phyloP scores from a whole-genome alignment of 2,113 vertebrate species.

The Capra hircus region DNA sequence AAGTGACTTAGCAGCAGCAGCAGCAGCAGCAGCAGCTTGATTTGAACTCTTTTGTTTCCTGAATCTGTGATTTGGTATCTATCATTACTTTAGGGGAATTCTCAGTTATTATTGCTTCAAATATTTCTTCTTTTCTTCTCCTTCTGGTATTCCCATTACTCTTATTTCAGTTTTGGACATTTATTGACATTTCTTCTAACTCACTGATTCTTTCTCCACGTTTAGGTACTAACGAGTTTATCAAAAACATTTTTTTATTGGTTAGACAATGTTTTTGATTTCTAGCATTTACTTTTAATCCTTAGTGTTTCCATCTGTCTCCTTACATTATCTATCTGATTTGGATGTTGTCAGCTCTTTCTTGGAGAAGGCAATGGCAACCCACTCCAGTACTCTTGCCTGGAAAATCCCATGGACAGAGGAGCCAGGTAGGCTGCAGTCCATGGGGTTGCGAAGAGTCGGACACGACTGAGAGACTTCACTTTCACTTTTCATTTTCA shows the following conservation, averaged over 20 bases:
- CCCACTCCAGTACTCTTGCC: too few species aligned
- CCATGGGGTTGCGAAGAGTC: accelerated
- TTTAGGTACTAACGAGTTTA: neutral
- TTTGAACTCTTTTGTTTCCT: neutral
- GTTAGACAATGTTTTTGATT: neutral
- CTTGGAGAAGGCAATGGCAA: neutral
- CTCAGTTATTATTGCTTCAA: neutral
- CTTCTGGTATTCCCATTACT: neutral
- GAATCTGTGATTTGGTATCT: neutral
- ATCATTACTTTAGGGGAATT: neutral
- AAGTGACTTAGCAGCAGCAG: too few species aligned
- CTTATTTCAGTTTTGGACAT: neutral
- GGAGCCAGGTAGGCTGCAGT: too few species aligned
- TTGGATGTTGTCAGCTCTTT: neutral
- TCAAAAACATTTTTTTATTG: neutral
- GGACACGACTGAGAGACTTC: too few species aligned
- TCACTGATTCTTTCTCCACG: neutral
- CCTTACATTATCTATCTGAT: neutral
- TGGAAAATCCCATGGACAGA: too few species aligned
- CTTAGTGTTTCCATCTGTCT: neutral
- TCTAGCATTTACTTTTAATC: neutral
- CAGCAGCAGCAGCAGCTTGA: neutral
- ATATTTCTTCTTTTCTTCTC: neutral
- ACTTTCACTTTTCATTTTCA: too few species aligned
- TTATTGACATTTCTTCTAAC: neutral